Evolutionary conservation across 2,888 invertebrate genomes (phyloP), one percentile per base, ranked within the genome.

Genomic region (Andrena camellia): DNA sequence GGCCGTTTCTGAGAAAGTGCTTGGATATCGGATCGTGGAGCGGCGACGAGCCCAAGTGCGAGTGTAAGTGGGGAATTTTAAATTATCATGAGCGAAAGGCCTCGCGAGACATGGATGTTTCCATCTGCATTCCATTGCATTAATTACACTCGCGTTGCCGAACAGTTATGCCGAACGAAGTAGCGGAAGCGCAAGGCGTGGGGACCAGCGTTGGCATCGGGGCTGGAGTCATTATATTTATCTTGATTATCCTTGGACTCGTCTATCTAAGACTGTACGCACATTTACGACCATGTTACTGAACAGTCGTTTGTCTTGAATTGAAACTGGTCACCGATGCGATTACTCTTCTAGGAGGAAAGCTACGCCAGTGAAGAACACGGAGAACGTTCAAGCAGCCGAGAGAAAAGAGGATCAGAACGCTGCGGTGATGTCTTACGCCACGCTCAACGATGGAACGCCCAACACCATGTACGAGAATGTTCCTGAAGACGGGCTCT

Each of bases 371-470:
- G 97, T 98, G 0, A 98, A 98, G 93, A 98, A 98, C 92, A 97
- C 98, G 0, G 98, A 98, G 93, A 98, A 98, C 93, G 96, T 98
- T 59, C 97, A 97, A 94, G 97, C 97, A 0, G 98, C 97, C 0
- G 97, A 98, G 90, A 95, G 97, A 20, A 98, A 98, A 91, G 98
- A 98, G 93, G 97, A 98, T 92, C 96, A 97, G 90, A 97, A 96
- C 92, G 97, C 98, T 0, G 97, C 98, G 0, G 98, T 98, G 0
- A 98, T 98, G 97, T 98, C 97, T 69, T 98, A 98, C 92, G 97
- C 98, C 29, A 97, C 97, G 0, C 94, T 98, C 0, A 97, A 97
- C 93, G 97, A 97, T 86, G 95, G 95, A 5, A 96, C 96, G 86
- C 94, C 89, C 93, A 96, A 93, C 83, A 90, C 93, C 35, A 94